Base-by-base conservation (phyloP, 2,888 invertebrate genomes). In the Hyles lineata region DNA sequence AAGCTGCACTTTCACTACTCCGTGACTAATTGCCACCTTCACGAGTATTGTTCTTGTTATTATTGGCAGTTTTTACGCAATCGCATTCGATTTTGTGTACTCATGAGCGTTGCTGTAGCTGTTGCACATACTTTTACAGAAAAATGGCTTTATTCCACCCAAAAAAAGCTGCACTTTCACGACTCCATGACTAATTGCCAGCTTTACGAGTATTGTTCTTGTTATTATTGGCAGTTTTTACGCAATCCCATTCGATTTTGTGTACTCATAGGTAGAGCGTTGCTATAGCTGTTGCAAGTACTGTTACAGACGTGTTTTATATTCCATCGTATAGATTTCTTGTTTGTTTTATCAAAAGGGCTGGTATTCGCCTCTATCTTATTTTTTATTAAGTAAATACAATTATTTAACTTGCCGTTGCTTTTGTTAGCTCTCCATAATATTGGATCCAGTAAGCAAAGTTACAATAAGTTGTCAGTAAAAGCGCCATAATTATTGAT, bases 1-100 rank as follows among this genome's bases (percentile, higher is more conserved):
- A 91, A 90, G 85, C 83, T 87, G 81, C 85, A 89, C 92, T 92
- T 93, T 93, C 92, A 87, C 92, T 87, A 84, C 82, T 85, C 77
- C 76, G 75, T 77, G 73, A 80, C 82, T 89, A 89, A 89, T 90
- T 87, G 85, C 80, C 79, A 79, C 77, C 79, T 79, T 76, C 72
- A 72, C 78, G 76, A 77, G 80, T 84, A 84, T 85, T 88, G 86
- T 87, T 87, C 85, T 85, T 81, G 77, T 84, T 83, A 80, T 82
- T 80, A 81, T 81, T 80, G 77, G 72, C 67, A 76, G 80, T 87
- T 87, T 87, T 88, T 88, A 82, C 82, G 82, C 83, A 87, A 87
- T 75, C 74, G 70, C 72, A 67, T 74, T 73, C 29, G 63, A 35
- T 43, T 63, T 15, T 35, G 35, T 11, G 21, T 35, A 35, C 35